Base-by-base conservation (phyloP, 2,797 vertebrate species). In the Ctenopoma kingsleyae region DNA sequence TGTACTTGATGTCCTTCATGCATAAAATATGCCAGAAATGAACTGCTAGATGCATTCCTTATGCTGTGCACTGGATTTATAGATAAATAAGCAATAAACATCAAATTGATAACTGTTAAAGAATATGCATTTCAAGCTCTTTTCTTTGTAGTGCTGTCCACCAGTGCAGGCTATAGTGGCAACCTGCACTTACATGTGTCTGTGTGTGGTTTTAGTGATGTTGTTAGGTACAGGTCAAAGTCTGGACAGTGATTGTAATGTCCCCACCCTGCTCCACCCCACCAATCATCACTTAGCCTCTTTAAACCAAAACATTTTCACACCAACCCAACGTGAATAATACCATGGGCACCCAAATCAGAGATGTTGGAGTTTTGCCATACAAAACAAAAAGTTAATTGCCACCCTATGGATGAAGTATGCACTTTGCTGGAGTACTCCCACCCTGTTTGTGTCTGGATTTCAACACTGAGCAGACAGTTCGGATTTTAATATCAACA, bases 321-420 rank as follows among this genome's bases (percentile, higher is more conserved):
- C 75, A 64, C 57, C 51, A 67, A 67, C 55, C 58, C 67, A 64
- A 47, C 77, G 72, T 57, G 50, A 82, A 77, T 86, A 76, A 85
- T 72, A 79, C 59, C 74, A 70, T 16, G 15, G 65, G 81, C 53
- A 25, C 67, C 78, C 76, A 92, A 82, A 89, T 90, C 77, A 88
- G 67, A 71, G 52, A 54, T 23, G 11, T 64, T 93, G 90, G 92
- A 85, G 65, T 13, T 3, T n/a, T 59, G 90, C 92, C 92, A 95
- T 65, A 12, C 68, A 89, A 89, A 91, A 89, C 89, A 92, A 79
- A 63, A 77, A 65, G 60, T 87, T 80, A 82, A 88, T 90, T 87
- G 83, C 88, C 82, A 82, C 76, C 76, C 81, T 66, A 25, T 84
- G 76, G 50, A 82, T 78, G 57, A 90, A 86, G 78, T 82, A 84